Conservation (phyloP, 2,113 vertebrate species). For the Glaucomys volans region DNA sequence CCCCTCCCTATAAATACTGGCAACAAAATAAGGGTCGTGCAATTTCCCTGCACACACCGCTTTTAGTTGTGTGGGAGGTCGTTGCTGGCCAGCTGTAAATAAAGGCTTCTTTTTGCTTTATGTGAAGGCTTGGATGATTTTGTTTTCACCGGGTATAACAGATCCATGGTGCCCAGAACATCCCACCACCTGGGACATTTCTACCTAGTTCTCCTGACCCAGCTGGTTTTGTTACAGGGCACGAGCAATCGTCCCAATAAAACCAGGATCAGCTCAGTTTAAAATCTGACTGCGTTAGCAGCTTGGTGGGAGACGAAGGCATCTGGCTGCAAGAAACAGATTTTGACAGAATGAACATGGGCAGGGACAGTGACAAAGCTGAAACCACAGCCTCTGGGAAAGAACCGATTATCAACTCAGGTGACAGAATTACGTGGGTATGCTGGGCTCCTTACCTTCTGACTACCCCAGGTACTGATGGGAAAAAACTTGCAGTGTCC, state of each 20-base stretch:
- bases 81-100: too few species aligned
- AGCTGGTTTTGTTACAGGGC: slow-evolving; percentile 13
- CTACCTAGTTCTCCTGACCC: neutral
- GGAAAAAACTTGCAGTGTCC: neutral
- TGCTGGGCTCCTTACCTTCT: neutral
- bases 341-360: neutral
- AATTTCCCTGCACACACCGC: too few species aligned
- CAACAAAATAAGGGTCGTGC: too few species aligned
- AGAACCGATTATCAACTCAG: neutral
- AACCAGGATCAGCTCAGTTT: neutral
- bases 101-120: too few species aligned
- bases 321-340: neutral
- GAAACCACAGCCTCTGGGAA: fast-evolving
- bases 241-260: neutral
- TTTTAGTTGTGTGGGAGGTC: too few species aligned
- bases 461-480: neutral
- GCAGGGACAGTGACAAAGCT: neutral
- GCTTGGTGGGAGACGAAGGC: neutral
- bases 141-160: too few species aligned
- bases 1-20: too few species aligned
- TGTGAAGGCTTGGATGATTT: too few species aligned
- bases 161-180: slow-evolving; percentile 73
- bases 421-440: neutral
- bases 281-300: neutral
- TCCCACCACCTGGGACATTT: slow-evolving; percentile 73